Percentiles rank a stretch among this genome's conserved stretches.
phyloP scores from a whole-genome alignment of 2,888 invertebrate species.

The Leucophora obtusa region DNA sequence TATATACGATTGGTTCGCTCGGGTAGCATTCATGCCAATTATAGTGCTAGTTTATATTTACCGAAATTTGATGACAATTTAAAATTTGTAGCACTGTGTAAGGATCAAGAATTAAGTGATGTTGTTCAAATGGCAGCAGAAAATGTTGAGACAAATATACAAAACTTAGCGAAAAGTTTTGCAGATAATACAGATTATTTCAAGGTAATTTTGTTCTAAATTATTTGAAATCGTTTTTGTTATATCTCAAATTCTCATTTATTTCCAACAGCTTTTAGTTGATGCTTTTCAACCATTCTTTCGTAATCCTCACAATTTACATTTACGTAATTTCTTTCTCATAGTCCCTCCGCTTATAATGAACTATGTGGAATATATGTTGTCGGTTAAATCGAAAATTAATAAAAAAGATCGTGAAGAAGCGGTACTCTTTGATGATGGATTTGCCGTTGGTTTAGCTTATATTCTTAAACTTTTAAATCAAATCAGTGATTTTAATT shows the following conservation, averaged over 20 bases:
- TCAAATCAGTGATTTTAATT: conserved; percentile 92
- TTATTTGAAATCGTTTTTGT: too few species aligned
- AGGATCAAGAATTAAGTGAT: conserved; percentile 81
- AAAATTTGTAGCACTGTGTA: conserved; percentile 83
- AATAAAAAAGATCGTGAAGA: conserved; percentile 86
- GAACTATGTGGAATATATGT: conserved; percentile 95
- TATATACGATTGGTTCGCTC: conserved; percentile 96
- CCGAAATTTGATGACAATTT: conserved; percentile 86
- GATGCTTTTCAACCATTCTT: conserved; percentile 95
- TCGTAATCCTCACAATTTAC: conserved; percentile 90
- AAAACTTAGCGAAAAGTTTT: conserved; percentile 89
- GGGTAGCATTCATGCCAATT: conserved; percentile 94
- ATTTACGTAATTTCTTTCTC: conserved; percentile 94
- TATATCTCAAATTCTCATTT: background rate
- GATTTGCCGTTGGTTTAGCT: conserved; percentile 96
- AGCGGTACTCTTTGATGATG: conserved; percentile 97
- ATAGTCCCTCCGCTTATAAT: conserved; percentile 96
- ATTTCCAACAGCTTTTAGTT: conserved; percentile 84
- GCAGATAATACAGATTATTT: conserved; percentile 80
- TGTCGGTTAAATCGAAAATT: conserved; percentile 94
- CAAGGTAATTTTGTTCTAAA: conserved; percentile 68
- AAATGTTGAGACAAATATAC: conserved; percentile 88
- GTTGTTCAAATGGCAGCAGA: conserved; percentile 84
- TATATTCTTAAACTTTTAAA: conserved; percentile 94
- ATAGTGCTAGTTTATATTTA: conserved; percentile 93